These are phyloP conservation scores for Enteromius radiatus DNA, from an alignment of 2,797 vertebrate species.

Conservation along the genomic window DNA sequence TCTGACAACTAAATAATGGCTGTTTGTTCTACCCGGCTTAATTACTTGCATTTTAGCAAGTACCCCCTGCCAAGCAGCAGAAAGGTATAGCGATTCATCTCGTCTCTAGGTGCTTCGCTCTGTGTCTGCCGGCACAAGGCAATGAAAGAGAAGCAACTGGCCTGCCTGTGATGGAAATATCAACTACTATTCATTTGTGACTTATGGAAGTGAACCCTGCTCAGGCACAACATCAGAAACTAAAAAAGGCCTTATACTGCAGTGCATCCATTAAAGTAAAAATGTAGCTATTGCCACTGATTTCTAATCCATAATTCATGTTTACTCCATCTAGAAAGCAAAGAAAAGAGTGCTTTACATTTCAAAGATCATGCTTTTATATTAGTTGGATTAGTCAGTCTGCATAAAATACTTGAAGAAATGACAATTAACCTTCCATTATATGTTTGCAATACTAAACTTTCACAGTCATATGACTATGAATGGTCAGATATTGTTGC, in stretches of 20 bases:
- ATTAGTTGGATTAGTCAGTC: neutral
- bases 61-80: conserved; percentile 55
- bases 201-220: neutral
- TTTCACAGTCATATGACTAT: neutral
- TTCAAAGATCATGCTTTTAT: neutral
- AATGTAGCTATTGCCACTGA: neutral
- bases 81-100: conserved; percentile 59
- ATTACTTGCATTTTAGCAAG: conserved; percentile 64
- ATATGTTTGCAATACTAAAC: neutral
- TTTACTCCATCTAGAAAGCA: conserved; percentile 1
- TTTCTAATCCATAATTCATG: conserved; percentile 11
- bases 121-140: conserved; percentile 26
- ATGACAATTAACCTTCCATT: conserved; percentile 8
- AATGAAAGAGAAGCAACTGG: conserved; percentile 30
- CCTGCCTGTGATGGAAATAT: conserved; percentile 39
- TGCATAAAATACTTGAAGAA: neutral
- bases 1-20: conserved; percentile 63
- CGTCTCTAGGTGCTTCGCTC: conserved; percentile 42
- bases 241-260: conserved; percentile 12
- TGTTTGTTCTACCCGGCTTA: conserved; percentile 62
- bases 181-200: conserved; percentile 33
- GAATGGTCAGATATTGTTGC: neutral
- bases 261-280: conserved; percentile 12
- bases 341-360: neutral
- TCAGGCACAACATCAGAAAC: conserved; percentile 2